Conservation (phyloP, 2,888 invertebrate species). For the Pandemis corylana region DNA sequence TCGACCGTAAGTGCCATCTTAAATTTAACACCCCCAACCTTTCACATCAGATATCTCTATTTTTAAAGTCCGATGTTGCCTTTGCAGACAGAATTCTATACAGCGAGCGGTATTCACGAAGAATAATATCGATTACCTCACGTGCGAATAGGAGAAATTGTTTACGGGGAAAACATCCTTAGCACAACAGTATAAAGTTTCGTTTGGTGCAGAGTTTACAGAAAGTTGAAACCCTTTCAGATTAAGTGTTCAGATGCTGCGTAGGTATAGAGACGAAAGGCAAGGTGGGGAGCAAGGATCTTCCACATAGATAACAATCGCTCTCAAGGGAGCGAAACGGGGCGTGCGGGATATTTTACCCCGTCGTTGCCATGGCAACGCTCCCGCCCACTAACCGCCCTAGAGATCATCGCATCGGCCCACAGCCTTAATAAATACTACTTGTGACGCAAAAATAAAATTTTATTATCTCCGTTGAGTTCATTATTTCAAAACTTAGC, state of each 20-base stretch:
- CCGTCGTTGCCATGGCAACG: conserved; percentile 76
- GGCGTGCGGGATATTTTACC: conserved; percentile 73
- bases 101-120: conserved; percentile 49
- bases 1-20: conserved; percentile 41
- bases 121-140: conserved; percentile 63
- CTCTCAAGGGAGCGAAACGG: conserved; percentile 66
- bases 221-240: conserved; percentile 76
- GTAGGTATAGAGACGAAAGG: conserved; percentile 70
- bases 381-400: conserved; percentile 74
- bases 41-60: conserved; percentile 45
- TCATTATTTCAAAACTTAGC: conserved; percentile 76
- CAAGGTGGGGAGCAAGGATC: conserved; percentile 74
- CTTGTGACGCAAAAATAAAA: conserved; percentile 73
- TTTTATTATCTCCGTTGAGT: conserved; percentile 76
- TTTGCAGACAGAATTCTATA: conserved; percentile 40
- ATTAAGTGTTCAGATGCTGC: conserved; percentile 68
- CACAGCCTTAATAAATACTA: conserved; percentile 70
- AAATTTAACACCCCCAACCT: conserved; percentile 45
- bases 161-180: conserved; percentile 29
- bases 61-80: conserved; percentile 48
- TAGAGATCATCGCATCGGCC: conserved; percentile 69
- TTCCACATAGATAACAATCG: conserved; percentile 80
- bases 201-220: conserved; percentile 41
- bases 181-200: conserved; percentile 24
- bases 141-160: conserved; percentile 37